phyloP scores from a whole-genome alignment of 1,140 invertebrate genomes.

The Oryctes rhinoceros region DNA sequence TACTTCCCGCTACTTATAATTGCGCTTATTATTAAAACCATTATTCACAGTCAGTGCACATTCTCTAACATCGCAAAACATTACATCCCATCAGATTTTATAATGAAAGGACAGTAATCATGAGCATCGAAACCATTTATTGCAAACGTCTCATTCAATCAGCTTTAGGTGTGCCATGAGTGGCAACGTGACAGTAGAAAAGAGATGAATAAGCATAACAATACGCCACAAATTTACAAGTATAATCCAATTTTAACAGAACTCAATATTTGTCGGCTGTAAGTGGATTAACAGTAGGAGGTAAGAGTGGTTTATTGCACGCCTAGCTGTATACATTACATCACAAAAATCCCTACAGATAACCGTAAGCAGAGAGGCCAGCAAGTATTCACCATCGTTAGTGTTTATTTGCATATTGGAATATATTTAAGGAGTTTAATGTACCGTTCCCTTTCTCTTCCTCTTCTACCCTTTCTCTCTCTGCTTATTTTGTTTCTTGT shows the following conservation, averaged over 20 bases:
- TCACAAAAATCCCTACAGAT: neutral
- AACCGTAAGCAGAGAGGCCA: neutral
- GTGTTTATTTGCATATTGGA: slow-evolving; percentile 3
- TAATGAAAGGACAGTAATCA: neutral
- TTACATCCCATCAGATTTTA: no score
- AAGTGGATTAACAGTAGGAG: slow-evolving; percentile 35
- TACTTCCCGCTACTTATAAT: no score
- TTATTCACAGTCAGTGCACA: no score
- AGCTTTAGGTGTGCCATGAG: neutral
- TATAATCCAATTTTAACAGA: slow-evolving; percentile 41
- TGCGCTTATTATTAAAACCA: no score
- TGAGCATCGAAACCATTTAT: neutral
- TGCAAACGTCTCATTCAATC: neutral
- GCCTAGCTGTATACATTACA: neutral
- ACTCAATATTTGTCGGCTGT: slow-evolving; percentile 38
- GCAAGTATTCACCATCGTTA: neutral
- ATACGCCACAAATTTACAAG: slow-evolving; percentile 33
- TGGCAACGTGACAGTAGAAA: neutral
- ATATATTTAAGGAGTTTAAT: neutral
- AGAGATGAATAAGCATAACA: slow-evolving; percentile 36
- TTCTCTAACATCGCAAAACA: no score
- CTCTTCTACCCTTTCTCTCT: no score
- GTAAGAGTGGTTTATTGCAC: slow-evolving; percentile 35
- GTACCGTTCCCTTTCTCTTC: neutral
- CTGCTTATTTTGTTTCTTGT: no score